phyloP scores from a whole-genome alignment of 2,888 invertebrate species.

The Halocaridina rubra region DNA sequence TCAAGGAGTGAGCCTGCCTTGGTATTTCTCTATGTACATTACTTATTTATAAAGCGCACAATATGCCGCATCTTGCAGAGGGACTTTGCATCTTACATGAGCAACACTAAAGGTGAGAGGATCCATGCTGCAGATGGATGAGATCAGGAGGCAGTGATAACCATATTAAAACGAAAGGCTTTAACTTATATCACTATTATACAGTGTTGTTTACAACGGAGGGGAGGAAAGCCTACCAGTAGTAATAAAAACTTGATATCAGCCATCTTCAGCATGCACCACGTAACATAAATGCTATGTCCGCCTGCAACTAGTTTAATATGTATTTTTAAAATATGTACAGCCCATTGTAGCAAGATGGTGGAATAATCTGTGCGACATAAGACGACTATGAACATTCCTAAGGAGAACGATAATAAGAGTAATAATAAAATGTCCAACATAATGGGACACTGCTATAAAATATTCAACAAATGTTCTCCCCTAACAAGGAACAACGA shows the following conservation, averaged over 20 bases:
- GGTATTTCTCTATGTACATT: slow-evolving; percentile 56
- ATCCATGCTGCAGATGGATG: slow-evolving; percentile 21
- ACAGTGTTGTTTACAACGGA: neutral
- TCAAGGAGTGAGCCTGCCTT: slow-evolving; percentile 55
- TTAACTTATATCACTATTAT: slow-evolving; percentile 1
- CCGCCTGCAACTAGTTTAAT: slow-evolving; percentile 46
- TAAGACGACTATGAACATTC: slow-evolving; percentile 50
- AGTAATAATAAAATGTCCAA: slow-evolving; percentile 20
- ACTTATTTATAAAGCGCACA: slow-evolving; percentile 54
- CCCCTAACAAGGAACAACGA: slow-evolving; percentile 44
- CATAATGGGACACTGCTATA: slow-evolving; percentile 38
- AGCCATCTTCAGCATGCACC: slow-evolving; percentile 39
- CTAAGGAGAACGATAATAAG: slow-evolving; percentile 30
- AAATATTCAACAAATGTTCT: slow-evolving; percentile 54
- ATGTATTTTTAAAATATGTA: slow-evolving; percentile 38
- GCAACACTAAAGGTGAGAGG: slow-evolving; percentile 39
- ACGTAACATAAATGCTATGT: slow-evolving; percentile 34
- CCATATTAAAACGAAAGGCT: neutral
- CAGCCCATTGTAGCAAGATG: slow-evolving; percentile 48
- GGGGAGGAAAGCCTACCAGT: neutral
- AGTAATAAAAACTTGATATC: slow-evolving; percentile 13
- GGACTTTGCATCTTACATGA: slow-evolving; percentile 51
- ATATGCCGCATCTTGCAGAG: slow-evolving; percentile 42
- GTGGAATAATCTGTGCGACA: slow-evolving; percentile 48
- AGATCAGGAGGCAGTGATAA: slow-evolving; percentile 21